phyloP scores from a whole-genome alignment of 2,888 invertebrate species.

The Antheraea yamamai region DNA sequence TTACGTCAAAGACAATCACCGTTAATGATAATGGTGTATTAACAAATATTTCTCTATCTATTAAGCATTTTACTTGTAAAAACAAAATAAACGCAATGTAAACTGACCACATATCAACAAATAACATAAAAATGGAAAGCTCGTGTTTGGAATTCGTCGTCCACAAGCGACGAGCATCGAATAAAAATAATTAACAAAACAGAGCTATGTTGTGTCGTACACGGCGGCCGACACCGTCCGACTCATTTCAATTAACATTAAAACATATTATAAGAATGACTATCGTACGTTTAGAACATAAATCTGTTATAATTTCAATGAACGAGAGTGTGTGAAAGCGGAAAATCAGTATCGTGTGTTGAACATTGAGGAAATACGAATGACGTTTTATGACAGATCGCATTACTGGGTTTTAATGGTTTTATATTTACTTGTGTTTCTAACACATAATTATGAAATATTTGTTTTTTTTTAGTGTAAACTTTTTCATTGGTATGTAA shows the following conservation, averaged over 20 bases:
- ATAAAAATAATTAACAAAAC: constrained; percentile 69
- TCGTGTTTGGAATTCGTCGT: constrained; percentile 64
- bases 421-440: background rate
- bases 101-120: constrained; percentile 48
- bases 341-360: constrained; percentile 34
- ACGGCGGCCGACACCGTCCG: constrained; percentile 53
- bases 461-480: background rate
- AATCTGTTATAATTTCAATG: constrained; percentile 56
- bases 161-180: constrained; percentile 56
- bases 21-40: constrained; percentile 40
- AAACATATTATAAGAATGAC: constrained; percentile 65
- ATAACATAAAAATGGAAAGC: constrained; percentile 71
- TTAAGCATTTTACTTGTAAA: background rate
- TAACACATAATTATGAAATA: background rate
- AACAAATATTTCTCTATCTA: background rate
- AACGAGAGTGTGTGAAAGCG: constrained; percentile 48
- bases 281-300: constrained; percentile 45
- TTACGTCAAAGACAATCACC: constrained; percentile 49
- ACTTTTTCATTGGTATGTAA: background rate
- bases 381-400: constrained; percentile 18
- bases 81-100: background rate
- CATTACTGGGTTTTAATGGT: constrained; percentile 15
- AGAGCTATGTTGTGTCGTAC: constrained; percentile 50
- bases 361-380: constrained; percentile 11
- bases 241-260: constrained; percentile 78